Evolutionary conservation across 2,888 invertebrate species (phyloP).

Genomic region (Monochamus alternatus): DNA sequence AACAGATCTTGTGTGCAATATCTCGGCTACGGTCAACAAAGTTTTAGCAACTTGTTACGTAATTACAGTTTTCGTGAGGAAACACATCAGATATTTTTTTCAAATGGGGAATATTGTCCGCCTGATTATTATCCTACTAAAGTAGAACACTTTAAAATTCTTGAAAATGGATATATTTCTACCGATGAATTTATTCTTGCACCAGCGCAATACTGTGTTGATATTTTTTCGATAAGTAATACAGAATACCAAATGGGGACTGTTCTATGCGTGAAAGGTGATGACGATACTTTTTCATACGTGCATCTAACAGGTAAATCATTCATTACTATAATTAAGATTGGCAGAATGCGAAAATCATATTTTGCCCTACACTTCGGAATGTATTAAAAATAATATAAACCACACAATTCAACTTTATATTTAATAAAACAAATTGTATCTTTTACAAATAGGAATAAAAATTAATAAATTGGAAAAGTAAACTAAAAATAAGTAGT

Average conservation of each 20-base stretch:
- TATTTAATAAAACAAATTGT: too few species aligned
- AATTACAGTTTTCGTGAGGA: neutral
- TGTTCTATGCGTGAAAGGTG: slow-evolving; percentile 34
- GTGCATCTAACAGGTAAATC: slow-evolving; percentile 18
- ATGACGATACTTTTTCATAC: slow-evolving; percentile 9
- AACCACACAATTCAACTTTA: too few species aligned
- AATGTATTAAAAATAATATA: too few species aligned
- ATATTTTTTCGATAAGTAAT: slow-evolving; percentile 33
- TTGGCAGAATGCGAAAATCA: too few species aligned
- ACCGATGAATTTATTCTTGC: slow-evolving; percentile 4
- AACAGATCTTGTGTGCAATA: slow-evolving; percentile 26
- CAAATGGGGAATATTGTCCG: slow-evolving; percentile 18
- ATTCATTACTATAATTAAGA: too few species aligned
- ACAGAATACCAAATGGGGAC: slow-evolving; percentile 18
- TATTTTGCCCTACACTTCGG: too few species aligned
- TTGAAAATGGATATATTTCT: slow-evolving; percentile 1
- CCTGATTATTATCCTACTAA: slow-evolving; percentile 29
- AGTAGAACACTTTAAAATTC: slow-evolving; percentile 18
- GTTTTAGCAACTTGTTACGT: neutral
- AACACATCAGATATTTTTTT: slow-evolving; percentile 25
- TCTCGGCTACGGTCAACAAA: neutral
- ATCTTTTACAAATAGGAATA: too few species aligned
- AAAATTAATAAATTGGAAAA: too few species aligned
- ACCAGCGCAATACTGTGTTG: slow-evolving; percentile 41
- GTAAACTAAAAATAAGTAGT: too few species aligned